These are phyloP conservation scores for Bombyx huttoni DNA, from an alignment of 2,888 invertebrate species.

Conservation along the genomic window DNA sequence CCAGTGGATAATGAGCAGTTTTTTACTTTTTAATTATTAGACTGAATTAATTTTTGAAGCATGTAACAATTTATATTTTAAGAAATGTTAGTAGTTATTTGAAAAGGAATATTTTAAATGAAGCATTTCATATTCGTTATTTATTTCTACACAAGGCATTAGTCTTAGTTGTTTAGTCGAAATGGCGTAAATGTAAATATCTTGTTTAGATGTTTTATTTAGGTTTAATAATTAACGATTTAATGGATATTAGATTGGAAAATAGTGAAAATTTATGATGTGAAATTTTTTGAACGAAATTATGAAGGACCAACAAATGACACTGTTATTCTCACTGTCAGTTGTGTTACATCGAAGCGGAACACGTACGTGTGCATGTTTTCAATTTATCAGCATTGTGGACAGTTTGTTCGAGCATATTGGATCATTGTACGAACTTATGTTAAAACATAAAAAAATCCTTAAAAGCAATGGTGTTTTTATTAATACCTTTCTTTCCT, in stretches of 20 bases:
- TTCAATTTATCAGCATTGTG: slow-evolving; percentile 34
- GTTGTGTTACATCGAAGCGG: slow-evolving; percentile 24
- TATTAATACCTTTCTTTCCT: slow-evolving; percentile 19
- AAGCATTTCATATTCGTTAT: slow-evolving; percentile 71
- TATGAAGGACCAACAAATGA: slow-evolving; percentile 58
- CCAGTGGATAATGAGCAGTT: slow-evolving; percentile 39
- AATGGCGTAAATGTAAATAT: slow-evolving; percentile 66
- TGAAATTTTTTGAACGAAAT: slow-evolving; percentile 47
- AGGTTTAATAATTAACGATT: slow-evolving; percentile 62
- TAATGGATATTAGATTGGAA: slow-evolving; percentile 56
- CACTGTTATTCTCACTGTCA: slow-evolving; percentile 24
- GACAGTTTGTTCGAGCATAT: slow-evolving; percentile 60
- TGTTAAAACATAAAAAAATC: slow-evolving; percentile 60
- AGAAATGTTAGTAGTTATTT: slow-evolving; percentile 52
- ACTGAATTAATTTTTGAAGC: slow-evolving; percentile 58
- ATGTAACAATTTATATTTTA: slow-evolving; percentile 50
- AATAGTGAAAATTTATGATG: slow-evolving; percentile 38
- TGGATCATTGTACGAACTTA: slow-evolving; percentile 68
- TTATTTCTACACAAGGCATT: slow-evolving; percentile 65
- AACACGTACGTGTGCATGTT: slow-evolving; percentile 26
- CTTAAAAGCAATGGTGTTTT: slow-evolving; percentile 42
- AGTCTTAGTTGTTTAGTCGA: slow-evolving; percentile 65
- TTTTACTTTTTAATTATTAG: slow-evolving; percentile 44
- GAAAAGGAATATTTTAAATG: slow-evolving; percentile 53
- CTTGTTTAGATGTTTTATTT: slow-evolving; percentile 67